Evolutionary conservation across 2,888 invertebrate genomes (phyloP), one percentile per base, ranked within the genome.

Genomic region (Phrixothrix hirtus): DNA sequence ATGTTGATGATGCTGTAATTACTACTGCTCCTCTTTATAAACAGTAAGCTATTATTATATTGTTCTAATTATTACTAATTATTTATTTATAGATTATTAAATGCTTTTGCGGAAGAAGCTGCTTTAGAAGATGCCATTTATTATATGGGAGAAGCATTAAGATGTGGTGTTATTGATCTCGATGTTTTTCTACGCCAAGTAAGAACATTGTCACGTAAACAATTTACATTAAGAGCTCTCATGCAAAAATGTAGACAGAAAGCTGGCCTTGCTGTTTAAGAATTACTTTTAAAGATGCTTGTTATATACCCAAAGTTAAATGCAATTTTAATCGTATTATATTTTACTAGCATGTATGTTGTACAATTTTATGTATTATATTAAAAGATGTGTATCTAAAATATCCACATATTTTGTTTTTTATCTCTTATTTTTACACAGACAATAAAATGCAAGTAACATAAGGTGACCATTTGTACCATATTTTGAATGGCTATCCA

Each of bases 51-150:
- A 21, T 31, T 41, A 6, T 41, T 29, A n/a, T 43, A 11, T 15
- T 29, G 21, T 52, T 47, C 16, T 45, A 27, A 41, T 17, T 14
- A 29, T 21, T 7, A 21, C 7, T 21, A 21, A 21, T 21, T 13
- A 17, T 17, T 39, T 46, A 39, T 10, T 49, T 76, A 1, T 66
- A 91, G 91, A 73, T 84, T 98, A 69, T 77, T 97, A 55, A 93
- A 91, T 77, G 89, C 95, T 31, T 97, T 93, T 79, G 95, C 95
- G 38, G 96, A 98, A 76, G 99, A 99, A 79, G 95, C 97, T 57
- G 96, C 99, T 10, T 85, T 93, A 42, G 98, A 99, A 79, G 99
- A 99, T 81, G 93, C 96, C 55, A 95, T 99, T 71, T 99, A 98
- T 75, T 96, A 95, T 73, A 86, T 99, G 77, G 96, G 96, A 5